phyloP scores from a whole-genome alignment of 1,140 invertebrate genomes.

The Drosophila paulistorum region DNA sequence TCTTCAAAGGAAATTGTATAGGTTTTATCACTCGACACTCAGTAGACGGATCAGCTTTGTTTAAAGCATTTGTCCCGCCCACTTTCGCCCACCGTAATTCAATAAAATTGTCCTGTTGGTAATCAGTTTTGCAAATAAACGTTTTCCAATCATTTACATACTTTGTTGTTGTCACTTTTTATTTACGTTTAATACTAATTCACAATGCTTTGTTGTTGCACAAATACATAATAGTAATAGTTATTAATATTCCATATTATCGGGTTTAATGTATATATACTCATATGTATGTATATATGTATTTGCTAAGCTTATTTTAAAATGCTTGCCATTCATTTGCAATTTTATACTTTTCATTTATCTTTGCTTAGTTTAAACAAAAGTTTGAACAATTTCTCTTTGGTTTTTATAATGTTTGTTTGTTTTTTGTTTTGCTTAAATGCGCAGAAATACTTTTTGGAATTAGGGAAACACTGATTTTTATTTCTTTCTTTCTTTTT shows the following conservation, averaged over 20 bases:
- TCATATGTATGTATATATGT: conserved; percentile 45
- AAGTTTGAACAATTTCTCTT: conserved; percentile 50
- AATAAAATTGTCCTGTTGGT: too few species aligned
- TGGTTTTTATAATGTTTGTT: conserved; percentile 40
- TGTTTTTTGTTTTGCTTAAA: conserved; percentile 70
- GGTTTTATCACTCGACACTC: too few species aligned
- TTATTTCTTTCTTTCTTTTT: conserved; percentile 41
- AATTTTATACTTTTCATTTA: conserved; percentile 35
- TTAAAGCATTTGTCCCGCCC: too few species aligned
- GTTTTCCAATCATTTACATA: conserved; percentile 53
- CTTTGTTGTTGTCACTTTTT: conserved; percentile 71
- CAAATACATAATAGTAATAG: conserved; percentile 78
- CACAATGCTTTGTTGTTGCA: conserved; percentile 72
- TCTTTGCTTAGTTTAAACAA: conserved; percentile 44
- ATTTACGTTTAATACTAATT: conserved; percentile 77
- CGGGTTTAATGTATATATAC: conserved; percentile 14
- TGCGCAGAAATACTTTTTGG: conserved; percentile 78
- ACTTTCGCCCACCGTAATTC: too few species aligned
- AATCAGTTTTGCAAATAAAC: not conserved
- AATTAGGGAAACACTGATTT: conserved; percentile 68
- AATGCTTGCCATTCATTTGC: conserved; percentile 48
- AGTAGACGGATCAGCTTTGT: too few species aligned
- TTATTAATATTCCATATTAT: conserved; percentile 70
- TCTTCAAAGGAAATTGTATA: too few species aligned
- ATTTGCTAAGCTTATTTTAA: conserved; percentile 65